These are phyloP conservation scores for Drosophila lacicola DNA, from an alignment of 2,888 invertebrate genomes.

Conservation along the genomic window DNA sequence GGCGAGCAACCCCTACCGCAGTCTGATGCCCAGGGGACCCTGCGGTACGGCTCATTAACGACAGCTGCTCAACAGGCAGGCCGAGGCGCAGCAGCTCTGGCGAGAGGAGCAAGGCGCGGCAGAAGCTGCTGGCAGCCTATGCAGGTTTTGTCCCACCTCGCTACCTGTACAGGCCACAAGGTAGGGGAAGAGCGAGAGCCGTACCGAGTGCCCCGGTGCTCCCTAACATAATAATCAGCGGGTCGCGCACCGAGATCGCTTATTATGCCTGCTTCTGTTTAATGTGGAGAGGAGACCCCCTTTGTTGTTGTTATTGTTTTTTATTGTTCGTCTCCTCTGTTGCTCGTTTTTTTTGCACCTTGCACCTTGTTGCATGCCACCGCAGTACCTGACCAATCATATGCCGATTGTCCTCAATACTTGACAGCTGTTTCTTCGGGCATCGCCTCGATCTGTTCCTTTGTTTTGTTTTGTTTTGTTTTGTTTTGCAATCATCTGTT, in stretches of 20 bases:
- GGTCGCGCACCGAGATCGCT: constrained; percentile 44
- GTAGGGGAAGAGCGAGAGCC: neutral
- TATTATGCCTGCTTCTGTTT: constrained; percentile 76
- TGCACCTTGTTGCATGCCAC: constrained; percentile 63
- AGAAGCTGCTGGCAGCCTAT: constrained; percentile 24
- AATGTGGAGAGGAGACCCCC: constrained; percentile 33
- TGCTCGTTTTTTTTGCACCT: constrained; percentile 64
- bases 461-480: constrained; percentile 56
- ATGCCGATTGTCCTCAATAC: constrained; percentile 45
- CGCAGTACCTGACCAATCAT: constrained; percentile 36
- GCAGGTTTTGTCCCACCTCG: constrained; percentile 41
- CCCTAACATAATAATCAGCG: constrained; percentile 64
- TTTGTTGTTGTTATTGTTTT: constrained; percentile 22
- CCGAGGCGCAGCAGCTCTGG: neutral
- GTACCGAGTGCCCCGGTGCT: constrained; percentile 15
- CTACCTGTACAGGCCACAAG: constrained; percentile 40
- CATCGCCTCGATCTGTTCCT: constrained; percentile 48
- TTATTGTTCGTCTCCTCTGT: constrained; percentile 1
- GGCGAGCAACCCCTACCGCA: constrained; percentile 33
- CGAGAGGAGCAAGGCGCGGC: constrained; percentile 14
- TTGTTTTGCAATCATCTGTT: constrained; percentile 59
- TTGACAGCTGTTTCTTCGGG: constrained; percentile 72
- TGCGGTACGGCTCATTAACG: constrained; percentile 69
- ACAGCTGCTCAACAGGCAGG: constrained; percentile 69
- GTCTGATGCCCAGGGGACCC: constrained; percentile 13